Base-by-base conservation (phyloP, 1,140 invertebrate species). In the Matsumurasca onukii region DNA sequence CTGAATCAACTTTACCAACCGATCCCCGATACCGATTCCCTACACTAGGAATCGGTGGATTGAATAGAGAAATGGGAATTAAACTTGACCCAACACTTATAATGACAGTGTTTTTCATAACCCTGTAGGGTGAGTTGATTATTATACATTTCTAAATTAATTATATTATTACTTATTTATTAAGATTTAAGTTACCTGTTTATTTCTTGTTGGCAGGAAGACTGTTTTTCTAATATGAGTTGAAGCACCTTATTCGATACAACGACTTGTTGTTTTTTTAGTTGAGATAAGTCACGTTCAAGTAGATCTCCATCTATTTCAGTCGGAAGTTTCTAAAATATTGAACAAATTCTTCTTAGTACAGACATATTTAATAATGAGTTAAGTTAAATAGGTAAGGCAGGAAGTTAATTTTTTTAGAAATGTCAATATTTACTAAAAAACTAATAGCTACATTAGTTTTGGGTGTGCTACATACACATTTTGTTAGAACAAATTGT, bases 181-280 rank as follows among this genome's bases (percentile, higher is more conserved):
- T 25, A 30, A 25, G 13, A 31, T 49, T n/a, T 48, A 48, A 22
- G 49, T 31, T 73, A 80, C 77, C 76, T 86, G 61, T 89, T 82
- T 72, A 98, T 91, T 78, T 98, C 93, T 15, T 86, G 82, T 69
- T 91, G 90, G 78, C 94, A 97, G 1, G 88, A 84, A 71, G 86
- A 88, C 64, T 96, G 89, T 71, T 98, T 94, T 77, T 97, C 91
- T 12, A 96, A 81, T 73, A 98, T 97, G 20, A 97, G 82, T 72
- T 96, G 91, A 0, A 96, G 85, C 0, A 97, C 91, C 80, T 95
- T 92, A 72, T 93, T 94, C 0, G 93, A 95, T 0, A 98, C 92
- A 30, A 95, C 92, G 78, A 89, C 85, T 67, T 93, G 86, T 76
- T 94, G 91, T 62, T 86, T 86, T 67, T 86, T 84, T 20, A 94